These are phyloP conservation scores for Sus scrofa DNA, from an alignment of 2,113 vertebrate species.

Conservation along the genomic window DNA sequence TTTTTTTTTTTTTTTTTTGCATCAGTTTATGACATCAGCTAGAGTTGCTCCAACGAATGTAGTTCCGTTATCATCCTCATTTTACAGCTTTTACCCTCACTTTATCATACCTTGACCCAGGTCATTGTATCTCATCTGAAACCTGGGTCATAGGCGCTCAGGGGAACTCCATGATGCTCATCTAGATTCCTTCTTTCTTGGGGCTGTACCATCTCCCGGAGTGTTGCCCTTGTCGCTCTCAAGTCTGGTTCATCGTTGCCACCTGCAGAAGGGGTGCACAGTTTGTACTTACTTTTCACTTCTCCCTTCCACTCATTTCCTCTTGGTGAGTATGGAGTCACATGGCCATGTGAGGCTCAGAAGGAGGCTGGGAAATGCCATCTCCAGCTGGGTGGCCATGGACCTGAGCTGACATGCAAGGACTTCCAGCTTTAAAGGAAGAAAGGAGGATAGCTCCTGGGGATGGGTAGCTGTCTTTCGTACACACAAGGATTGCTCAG, in stretches of 20 bases:
- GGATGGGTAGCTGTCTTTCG: not conserved
- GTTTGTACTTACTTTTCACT: not conserved
- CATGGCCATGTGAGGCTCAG: not conserved
- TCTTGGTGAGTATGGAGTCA: not conserved
- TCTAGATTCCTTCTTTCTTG: not conserved
- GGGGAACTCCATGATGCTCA: fast-evolving
- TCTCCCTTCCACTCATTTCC: not conserved
- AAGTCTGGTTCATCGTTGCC: not conserved
- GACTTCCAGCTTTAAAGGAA: not conserved
- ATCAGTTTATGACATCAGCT: not conserved
- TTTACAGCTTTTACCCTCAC: no score
- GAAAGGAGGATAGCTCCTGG: not conserved
- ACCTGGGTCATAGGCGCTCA: not conserved
- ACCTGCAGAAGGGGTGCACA: not conserved
- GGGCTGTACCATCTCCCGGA: not conserved
- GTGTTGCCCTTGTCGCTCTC: not conserved
- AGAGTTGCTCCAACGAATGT: not conserved
- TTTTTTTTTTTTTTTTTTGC: not conserved
- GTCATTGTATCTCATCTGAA: not conserved
- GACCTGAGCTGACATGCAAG: not conserved
- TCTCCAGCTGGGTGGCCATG: not conserved
- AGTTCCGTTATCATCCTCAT: not conserved
- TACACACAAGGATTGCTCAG: not conserved
- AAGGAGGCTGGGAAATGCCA: not conserved
- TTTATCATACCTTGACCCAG: not conserved